phyloP scores from a whole-genome alignment of 2,113 vertebrate species.

The Amphiprion percula region DNA sequence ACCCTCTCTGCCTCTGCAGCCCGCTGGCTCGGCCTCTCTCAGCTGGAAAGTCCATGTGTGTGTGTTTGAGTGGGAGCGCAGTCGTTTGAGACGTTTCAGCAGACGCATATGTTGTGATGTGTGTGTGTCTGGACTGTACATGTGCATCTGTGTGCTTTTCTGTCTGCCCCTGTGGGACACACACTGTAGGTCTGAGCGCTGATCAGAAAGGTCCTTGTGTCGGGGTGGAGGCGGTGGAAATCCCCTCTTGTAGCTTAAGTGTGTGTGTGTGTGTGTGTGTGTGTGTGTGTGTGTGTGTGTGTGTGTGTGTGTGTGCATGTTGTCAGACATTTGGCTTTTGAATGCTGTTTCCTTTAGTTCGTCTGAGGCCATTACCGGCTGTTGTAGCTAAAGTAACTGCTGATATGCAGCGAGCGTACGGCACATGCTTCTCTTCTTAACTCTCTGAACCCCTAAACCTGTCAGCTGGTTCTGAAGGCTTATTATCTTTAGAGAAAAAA shows the following conservation, averaged over 20 bases:
- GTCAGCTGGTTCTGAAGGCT: too few species aligned
- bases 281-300: slow-evolving; percentile 19
- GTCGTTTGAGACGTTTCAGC: slow-evolving; percentile 29
- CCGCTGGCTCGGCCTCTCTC: slow-evolving; percentile 14
- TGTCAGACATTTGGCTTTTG: slow-evolving; percentile 35
- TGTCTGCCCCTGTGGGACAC: slow-evolving; percentile 48
- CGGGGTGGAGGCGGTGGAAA: slow-evolving; percentile 69
- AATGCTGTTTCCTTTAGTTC: slow-evolving; percentile 33
- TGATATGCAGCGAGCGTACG: neutral
- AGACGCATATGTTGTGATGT: slow-evolving; percentile 5
- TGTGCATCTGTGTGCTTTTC: slow-evolving; percentile 58
- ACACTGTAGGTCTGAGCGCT: slow-evolving; percentile 45
- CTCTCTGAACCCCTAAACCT: too few species aligned
- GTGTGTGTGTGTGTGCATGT: slow-evolving; percentile 24
- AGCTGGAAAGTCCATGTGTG: slow-evolving; percentile 50
- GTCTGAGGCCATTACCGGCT: slow-evolving; percentile 13
- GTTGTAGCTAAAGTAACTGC: slow-evolving; percentile 24
- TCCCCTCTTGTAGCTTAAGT: slow-evolving; percentile 61
- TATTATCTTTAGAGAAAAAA: too few species aligned
- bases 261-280: slow-evolving; percentile 28
- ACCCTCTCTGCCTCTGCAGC: slow-evolving; percentile 30
- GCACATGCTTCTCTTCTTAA: neutral
- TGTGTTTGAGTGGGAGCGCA: slow-evolving; percentile 19
- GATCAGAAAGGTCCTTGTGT: slow-evolving; percentile 75
- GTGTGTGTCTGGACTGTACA: slow-evolving; percentile 7